These are phyloP conservation scores for Halictus rubicundus DNA, from an alignment of 1,140 invertebrate genomes.

Conservation along the genomic window DNA sequence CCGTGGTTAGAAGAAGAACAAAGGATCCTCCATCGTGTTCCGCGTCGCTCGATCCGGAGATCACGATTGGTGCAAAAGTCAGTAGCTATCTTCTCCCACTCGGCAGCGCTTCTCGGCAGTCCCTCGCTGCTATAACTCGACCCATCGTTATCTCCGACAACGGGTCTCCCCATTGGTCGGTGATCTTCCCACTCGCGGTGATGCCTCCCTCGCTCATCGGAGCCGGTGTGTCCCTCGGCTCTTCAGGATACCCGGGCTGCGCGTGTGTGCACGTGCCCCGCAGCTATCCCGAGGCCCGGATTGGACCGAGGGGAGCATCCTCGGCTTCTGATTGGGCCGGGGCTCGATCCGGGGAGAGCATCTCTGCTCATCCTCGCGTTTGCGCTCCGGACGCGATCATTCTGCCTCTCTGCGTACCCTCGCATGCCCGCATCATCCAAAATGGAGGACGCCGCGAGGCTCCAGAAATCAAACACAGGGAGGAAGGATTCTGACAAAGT, in stretches of 20 bases:
- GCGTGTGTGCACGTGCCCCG: constrained; percentile 46
- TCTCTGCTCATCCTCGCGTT: constrained; percentile 79
- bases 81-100: constrained; percentile 55
- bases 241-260: constrained; percentile 51
- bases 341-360: constrained; percentile 52
- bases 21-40: constrained; percentile 19
- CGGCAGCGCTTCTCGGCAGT: constrained; percentile 21
- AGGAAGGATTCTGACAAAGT: background rate
- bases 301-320: constrained; percentile 72
- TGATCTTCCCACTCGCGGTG: constrained; percentile 69
- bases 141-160: constrained; percentile 68
- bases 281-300: constrained; percentile 57
- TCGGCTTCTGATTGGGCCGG: constrained; percentile 61
- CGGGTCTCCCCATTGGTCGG: constrained; percentile 68
- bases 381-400: constrained; percentile 68
- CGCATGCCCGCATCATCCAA: constrained; percentile 60
- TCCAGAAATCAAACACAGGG: too few species aligned
- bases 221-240: constrained; percentile 57
- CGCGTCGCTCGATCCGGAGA: background rate
- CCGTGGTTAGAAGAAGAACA: background rate
- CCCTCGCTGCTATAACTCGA: constrained; percentile 46
- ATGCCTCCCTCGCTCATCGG: constrained; percentile 62
- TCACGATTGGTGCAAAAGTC: constrained; percentile 52
- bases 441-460: constrained; percentile 67
- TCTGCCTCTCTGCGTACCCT: background rate